A percentile compares a stretch with the other conserved stretches of the same genome.
These are phyloP conservation scores for Thecophora atra DNA, from an alignment of 2,888 invertebrate species.

Conservation along the genomic window DNA sequence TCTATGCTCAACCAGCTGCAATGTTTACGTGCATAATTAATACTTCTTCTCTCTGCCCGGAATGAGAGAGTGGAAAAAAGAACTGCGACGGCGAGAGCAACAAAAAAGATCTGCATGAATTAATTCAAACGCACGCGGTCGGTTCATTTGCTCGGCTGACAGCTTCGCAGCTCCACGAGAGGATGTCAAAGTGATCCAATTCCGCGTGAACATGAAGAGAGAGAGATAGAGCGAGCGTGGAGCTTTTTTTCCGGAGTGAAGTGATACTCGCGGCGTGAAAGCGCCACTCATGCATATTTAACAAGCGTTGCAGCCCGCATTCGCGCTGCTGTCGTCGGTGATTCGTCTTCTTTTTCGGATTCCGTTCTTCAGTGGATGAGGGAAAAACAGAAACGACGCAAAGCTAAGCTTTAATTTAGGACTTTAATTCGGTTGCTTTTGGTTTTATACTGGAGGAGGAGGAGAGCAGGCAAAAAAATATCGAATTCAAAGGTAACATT, in stretches of 20 bases:
- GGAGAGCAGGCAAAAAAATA: too few relatives aligned
- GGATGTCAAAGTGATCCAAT: conserved; percentile 30
- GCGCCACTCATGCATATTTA: conserved; percentile 36
- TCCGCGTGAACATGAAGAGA: too few relatives aligned
- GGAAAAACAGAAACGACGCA: too few relatives aligned
- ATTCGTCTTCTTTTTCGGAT: background rate
- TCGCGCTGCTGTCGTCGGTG: background rate
- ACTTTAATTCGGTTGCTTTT: too few relatives aligned
- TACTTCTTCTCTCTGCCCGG: conserved; percentile 37
- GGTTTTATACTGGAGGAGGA: too few relatives aligned
- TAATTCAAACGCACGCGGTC: conserved; percentile 38
- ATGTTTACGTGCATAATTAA: conserved; percentile 45
- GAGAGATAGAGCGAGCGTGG: too few relatives aligned
- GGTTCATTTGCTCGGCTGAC: conserved; percentile 26
- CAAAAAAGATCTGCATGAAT: conserved; percentile 28
- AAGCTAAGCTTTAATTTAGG: too few relatives aligned
- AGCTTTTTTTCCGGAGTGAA: conserved; percentile 12
- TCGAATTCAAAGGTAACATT: too few relatives aligned
- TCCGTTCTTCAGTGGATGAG: too few relatives aligned
- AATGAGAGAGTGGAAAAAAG: conserved; percentile 18
- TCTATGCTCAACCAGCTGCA: conserved; percentile 37
- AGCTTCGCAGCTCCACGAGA: conserved; percentile 16
- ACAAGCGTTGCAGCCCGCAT: conserved; percentile 10
- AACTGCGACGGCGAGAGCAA: background rate
- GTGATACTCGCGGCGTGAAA: conserved; percentile 22